Base-by-base conservation (phyloP, 35 echinoderm and acorn worm genomes). In the Holothuria glaberrima region DNA sequence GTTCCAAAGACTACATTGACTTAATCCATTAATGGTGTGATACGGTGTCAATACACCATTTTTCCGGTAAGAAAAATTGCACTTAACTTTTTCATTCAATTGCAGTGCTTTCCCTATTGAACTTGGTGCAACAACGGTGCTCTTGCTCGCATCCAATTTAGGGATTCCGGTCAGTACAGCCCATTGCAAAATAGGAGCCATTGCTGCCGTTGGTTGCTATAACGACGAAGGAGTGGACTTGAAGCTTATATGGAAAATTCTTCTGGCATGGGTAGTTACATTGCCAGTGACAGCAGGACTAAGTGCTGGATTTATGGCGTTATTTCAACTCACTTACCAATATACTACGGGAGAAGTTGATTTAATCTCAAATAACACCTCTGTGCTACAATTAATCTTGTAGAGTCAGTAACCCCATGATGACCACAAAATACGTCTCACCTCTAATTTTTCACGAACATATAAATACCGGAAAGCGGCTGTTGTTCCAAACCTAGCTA, bases 151-250 rank as follows among this genome's bases (percentile, higher is more conserved):
- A 20, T 91, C 93, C 9, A 95, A 91, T 46, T 12, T 95, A 2
- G 90, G 93, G 2, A 88, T 95, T 12, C 93, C 93, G 5, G 89
- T 95, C 63, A 95, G 93, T 57, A 88, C 93, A 5, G 91, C 93
- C 41, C 93, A 95, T 35, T 95, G 93, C 75, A 95, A 95, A 63
- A 62, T 95, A 5, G 93, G 93, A 7, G 91, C 93, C 3, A 81
- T 95, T 3, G 93, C 88, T 18, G 60, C 86, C 4, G 57, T 95
- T 12, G 93, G 93, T 38, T 58, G 31, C 12, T 32, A 83, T 29
- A 58, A 78, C 26, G 16, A 83, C 1, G 66, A 22, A 52, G 34
- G 76, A 0, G 93, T 95, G 27, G 65, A 89, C 26, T 95, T 81
- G 74, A 80, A 29, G 19, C 52, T 95, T 10, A 91, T 91, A 33